Conservation (phyloP, 2,888 invertebrate genomes). For the Pomacea canaliculata region DNA sequence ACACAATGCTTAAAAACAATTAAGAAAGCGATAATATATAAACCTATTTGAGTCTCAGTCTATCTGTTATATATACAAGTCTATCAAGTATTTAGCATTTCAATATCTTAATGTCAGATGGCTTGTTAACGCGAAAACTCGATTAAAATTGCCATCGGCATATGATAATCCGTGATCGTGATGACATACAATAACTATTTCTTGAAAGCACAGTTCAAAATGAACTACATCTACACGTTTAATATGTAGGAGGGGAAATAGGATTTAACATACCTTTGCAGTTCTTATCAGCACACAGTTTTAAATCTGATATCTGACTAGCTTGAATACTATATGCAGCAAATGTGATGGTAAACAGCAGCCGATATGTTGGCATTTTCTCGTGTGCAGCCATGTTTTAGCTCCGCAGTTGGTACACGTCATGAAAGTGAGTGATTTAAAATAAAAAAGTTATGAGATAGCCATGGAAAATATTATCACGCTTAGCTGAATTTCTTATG, state of each 20-base stretch:
- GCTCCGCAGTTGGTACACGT: conserved; percentile 44
- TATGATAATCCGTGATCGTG: too few species aligned
- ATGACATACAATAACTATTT: too few species aligned
- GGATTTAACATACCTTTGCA: conserved; percentile 44
- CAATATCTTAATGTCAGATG: too few species aligned
- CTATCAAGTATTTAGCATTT: too few species aligned
- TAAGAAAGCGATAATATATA: too few species aligned
- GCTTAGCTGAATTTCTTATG: too few species aligned
- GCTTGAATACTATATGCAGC: conserved; percentile 5
- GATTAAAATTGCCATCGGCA: too few species aligned
- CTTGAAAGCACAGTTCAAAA: neutral
- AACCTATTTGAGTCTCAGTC: too few species aligned
- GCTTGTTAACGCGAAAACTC: too few species aligned
- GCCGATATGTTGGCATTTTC: conserved; percentile 20
- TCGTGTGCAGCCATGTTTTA: conserved; percentile 42
- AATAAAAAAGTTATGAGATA: neutral
- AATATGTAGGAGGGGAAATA: neutral
- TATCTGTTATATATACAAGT: too few species aligned
- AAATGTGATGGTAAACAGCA: conserved; percentile 14
- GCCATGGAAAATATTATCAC: too few species aligned
- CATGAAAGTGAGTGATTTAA: conserved; percentile 22
- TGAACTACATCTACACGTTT: neutral
- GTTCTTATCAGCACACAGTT: conserved; percentile 49
- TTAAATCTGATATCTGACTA: conserved; percentile 44
- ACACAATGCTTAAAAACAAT: too few species aligned